These are phyloP conservation scores for Pygoscelis adeliae DNA, from an alignment of 2,113 vertebrate genomes.

Conservation along the genomic window DNA sequence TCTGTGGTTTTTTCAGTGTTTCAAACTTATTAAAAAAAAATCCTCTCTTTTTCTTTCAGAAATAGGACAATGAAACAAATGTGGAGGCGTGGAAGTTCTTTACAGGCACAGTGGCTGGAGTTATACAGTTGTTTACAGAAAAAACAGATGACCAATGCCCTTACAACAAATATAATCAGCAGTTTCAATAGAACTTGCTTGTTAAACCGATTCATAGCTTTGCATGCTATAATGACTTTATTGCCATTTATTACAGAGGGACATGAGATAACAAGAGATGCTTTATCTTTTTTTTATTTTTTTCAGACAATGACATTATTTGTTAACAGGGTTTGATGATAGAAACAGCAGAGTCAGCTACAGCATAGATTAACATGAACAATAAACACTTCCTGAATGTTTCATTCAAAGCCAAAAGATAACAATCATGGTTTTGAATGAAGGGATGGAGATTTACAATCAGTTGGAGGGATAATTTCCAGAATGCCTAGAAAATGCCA, in stretches of 20 bases:
- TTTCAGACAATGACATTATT: constrained; percentile 42
- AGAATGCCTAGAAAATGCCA: background rate
- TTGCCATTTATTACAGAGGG: constrained; percentile 5
- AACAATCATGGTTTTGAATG: constrained; percentile 28
- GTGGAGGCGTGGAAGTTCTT: background rate
- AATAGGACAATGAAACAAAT: background rate
- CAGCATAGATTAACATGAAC: constrained; percentile 24
- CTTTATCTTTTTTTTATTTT: constrained; percentile 35
- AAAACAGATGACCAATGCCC: background rate
- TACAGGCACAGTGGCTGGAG: background rate
- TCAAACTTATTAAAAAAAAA: background rate
- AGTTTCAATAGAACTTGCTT: constrained; percentile 40
- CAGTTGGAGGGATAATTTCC: background rate
- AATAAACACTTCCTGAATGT: constrained; percentile 48
- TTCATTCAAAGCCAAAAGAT: constrained; percentile 26
- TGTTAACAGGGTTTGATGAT: constrained; percentile 13
- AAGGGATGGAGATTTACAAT: background rate
- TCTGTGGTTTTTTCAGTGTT: background rate
- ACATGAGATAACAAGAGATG: constrained; percentile 24
- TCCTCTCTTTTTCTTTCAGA: background rate
- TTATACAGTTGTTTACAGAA: constrained; percentile 24
- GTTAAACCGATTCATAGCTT: constrained; percentile 34
- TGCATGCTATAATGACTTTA: constrained; percentile 38
- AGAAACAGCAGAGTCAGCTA: constrained; percentile 51
- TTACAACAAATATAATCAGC: constrained; percentile 33